Evolutionary conservation across 2,797 vertebrate species (phyloP).

Genomic region (Epinephelus malabaricus): DNA sequence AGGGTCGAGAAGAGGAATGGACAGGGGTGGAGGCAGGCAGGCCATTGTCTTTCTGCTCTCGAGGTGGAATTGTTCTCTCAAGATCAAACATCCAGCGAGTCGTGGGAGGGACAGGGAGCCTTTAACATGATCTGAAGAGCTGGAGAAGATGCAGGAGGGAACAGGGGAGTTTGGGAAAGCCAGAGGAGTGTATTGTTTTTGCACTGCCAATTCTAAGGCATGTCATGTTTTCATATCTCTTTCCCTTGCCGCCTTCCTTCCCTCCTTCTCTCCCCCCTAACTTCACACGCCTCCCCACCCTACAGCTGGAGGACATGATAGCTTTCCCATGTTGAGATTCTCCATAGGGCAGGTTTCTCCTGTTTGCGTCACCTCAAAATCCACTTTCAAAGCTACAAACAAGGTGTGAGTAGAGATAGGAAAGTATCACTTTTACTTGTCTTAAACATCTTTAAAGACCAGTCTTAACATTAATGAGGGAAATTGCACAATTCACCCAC

Average conservation of each 20-base stretch:
- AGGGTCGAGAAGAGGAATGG: constrained; percentile 56
- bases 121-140: constrained; percentile 68
- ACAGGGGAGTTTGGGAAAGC: constrained; percentile 53
- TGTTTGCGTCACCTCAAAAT: constrained; percentile 52
- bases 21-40: constrained; percentile 59
- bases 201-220: constrained; percentile 75
- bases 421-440: not conserved
- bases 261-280: constrained; percentile 47
- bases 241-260: constrained; percentile 65
- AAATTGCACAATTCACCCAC: constrained; percentile 6
- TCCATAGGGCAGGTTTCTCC: constrained; percentile 73
- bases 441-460: not conserved
- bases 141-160: constrained; percentile 52
- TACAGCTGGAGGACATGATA: constrained; percentile 80
- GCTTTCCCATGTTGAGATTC: constrained; percentile 81
- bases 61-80: constrained; percentile 73
- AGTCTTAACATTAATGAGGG: not conserved
- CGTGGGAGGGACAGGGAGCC: constrained; percentile 59
- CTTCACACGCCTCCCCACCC: constrained; percentile 71
- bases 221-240: constrained; percentile 86
- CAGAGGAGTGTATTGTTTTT: constrained; percentile 77
- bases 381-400: not conserved
- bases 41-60: constrained; percentile 72
- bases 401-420: not conserved
- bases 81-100: constrained; percentile 78